Evolutionary conservation across 2,888 invertebrate species (phyloP), one percentile per base, ranked within the genome.

Genomic region (Gandaritis pyraliata): DNA sequence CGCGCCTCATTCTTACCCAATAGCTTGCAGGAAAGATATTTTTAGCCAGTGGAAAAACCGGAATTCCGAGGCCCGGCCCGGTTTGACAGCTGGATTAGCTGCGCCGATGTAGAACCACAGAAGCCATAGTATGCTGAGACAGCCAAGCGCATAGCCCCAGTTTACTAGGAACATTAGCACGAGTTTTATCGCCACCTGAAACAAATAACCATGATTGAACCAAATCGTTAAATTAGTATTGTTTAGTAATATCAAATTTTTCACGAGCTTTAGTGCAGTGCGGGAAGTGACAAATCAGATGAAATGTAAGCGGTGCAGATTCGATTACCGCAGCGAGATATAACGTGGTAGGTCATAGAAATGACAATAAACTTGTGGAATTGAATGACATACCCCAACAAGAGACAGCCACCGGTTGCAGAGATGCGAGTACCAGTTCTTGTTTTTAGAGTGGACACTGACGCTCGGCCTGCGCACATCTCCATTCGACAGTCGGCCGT

Each of bases 351-450:
- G 23, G 23, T 23, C 23, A 23, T 23, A 23, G 6, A 23, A 23
- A 23, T 23, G 3, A 6, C 23, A 2, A 23, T 23, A 23, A 23
- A 23, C 23, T 23, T 23, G 6, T 23, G 23, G 6, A 23, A 23
- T 23, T 23, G 2, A 23, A 23, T 23, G 6, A 54, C 95, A 94
- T 90, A 98, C 98, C 75, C 98, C 98, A 72, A 96, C 87, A 3
- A 99, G 89, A 1, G 98, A 98, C 49, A 98, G 94, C 98, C 98
- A 99, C 76, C 98, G 93, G 83, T 98, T 99, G 86, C 98, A 98
- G 71, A 98, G 95, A 72, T 95, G 94, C 0, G 98, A 98, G 87
- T 98, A 99, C 98, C 98, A 98, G 80, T 98, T 98, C 76, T 97
- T 96, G 73, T 97, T 96, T 92, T 98, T 98, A 8, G 96, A 96